Percentiles rank a stretch among this genome's conserved stretches.
Evolutionary conservation across 2,888 invertebrate species (phyloP).

Genomic region (Melinopterus prodromus): DNA sequence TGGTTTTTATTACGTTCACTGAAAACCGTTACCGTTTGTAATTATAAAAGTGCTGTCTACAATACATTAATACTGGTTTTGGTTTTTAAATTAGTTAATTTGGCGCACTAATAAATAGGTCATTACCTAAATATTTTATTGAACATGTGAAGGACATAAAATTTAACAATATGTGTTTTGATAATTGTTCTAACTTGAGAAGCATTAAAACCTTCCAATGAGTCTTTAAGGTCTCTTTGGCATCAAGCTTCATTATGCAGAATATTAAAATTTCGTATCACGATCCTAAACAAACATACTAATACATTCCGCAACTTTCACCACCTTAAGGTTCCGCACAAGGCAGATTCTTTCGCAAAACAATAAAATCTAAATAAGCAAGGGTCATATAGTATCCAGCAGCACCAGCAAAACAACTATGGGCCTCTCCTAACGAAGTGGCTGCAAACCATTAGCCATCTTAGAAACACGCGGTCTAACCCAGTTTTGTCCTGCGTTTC

Average conservation of each 20-base stretch:
- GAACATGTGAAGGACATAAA: too few species aligned
- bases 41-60: too few species aligned
- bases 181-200: too few species aligned
- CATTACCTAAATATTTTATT: too few species aligned
- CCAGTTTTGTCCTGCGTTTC: neutral
- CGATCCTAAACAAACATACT: neutral
- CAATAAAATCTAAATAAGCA: neutral
- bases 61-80: too few species aligned
- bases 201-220: too few species aligned
- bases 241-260: neutral
- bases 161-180: too few species aligned
- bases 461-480: neutral
- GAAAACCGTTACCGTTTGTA: too few species aligned
- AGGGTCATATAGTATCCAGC: neutral
- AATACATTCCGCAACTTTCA: neutral
- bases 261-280: neutral
- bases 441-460: conserved; percentile 4
- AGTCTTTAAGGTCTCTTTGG: too few species aligned
- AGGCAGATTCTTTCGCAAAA: neutral
- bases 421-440: neutral
- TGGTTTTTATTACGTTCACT: too few species aligned
- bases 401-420: neutral
- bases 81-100: too few species aligned
- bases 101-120: too few species aligned
- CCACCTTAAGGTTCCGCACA: conserved; percentile 4